These are phyloP conservation scores for Noctua pronuba DNA, from an alignment of 2,888 invertebrate genomes.

Conservation along the genomic window DNA sequence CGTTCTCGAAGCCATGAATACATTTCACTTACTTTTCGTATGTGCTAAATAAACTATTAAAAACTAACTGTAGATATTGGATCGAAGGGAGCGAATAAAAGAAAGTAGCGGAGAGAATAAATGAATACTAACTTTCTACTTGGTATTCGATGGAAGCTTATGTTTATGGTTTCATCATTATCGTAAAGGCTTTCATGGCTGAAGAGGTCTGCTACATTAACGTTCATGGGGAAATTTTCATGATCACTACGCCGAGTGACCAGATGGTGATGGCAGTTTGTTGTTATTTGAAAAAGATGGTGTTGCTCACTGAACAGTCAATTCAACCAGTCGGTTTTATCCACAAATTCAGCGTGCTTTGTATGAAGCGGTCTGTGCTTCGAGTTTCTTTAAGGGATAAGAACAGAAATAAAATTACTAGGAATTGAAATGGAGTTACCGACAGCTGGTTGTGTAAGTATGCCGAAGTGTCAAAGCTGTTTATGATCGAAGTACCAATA, in stretches of 20 bases:
- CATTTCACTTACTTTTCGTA: conserved; percentile 53
- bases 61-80: conserved; percentile 31
- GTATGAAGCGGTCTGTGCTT: neutral
- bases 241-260: neutral
- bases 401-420: no score
- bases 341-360: neutral
- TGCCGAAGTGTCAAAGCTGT: neutral
- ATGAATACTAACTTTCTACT: conserved; percentile 39
- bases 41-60: conserved; percentile 60
- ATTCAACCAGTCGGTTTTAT: neutral
- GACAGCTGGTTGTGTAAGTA: no score
- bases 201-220: neutral
- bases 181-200: conserved; percentile 12
- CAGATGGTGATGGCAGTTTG: neutral
- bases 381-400: neutral
- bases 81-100: conserved; percentile 26
- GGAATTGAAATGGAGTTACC: neutral
- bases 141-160: conserved; percentile 37
- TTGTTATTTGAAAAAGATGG: neutral
- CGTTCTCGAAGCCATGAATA: conserved; percentile 66
- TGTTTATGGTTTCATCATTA: conserved; percentile 34
- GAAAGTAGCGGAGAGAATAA: conserved; percentile 30
- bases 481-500: neutral
- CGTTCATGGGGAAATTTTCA: neutral
- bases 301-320: neutral